Evolutionary conservation across 2,797 vertebrate genomes (phyloP), one percentile per base, ranked within the genome.

Genomic region (Forpus xanthops): DNA sequence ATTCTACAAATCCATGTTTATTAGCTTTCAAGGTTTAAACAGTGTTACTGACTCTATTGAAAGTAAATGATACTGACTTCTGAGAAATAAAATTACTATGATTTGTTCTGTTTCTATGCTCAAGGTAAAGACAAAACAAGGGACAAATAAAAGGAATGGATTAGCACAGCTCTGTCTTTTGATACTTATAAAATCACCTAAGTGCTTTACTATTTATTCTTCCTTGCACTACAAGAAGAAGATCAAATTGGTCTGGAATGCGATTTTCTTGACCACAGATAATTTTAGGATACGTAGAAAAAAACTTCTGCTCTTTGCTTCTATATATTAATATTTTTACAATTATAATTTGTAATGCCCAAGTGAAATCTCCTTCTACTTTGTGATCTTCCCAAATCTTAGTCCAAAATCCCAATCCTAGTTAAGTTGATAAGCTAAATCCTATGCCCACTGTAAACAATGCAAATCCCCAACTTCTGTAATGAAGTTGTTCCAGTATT

Each of bases 1-100:
- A 97, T 98, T 97, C 97, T 97, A 96, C 97, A 97, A 97, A 98
- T 98, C 97, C 96, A 98, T 98, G 97, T 97, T 98, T 98, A 98
- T 98, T 98, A 98, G 97, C 97, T 98, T 97, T 97, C 92, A 95
- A 91, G 92, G 68, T 97, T 98, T 98, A 98, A 98, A 98, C 93
- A 97, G 97, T 95, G 95, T 97, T 98, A 96, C 96, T 79, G 95
- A 96, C 96, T 98, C 97, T 96, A 96, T 97, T 97, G 96, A 97
- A 98, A 98, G 95, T 96, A 97, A 98, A 97, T 97, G 96, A 96
- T 96, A 95, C 94, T 96, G 96, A 97, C 97, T 98, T 96, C 85
- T 96, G 94, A 97, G 93, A 97, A 96, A 97, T 96, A 96, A 37
- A 96, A 93, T 95, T 96, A 44, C 85, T 93, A 49, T 96, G 96